Conservation (phyloP, 2,888 invertebrate genomes). For the Leptarthrus brevirostris region DNA sequence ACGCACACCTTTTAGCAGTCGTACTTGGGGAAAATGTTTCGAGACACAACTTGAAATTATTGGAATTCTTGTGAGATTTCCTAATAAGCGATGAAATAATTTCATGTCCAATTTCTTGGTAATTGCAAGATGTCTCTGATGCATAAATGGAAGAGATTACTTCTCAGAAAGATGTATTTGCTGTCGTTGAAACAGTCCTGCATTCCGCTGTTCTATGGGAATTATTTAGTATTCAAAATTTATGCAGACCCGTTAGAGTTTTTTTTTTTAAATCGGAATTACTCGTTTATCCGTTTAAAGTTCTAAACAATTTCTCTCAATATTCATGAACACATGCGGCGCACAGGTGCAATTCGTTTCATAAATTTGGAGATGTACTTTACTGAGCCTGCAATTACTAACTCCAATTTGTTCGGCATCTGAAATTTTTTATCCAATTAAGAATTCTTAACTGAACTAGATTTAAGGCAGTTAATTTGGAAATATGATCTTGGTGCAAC, state of each 20-base stretch:
- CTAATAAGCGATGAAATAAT: background rate
- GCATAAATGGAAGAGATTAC: background rate
- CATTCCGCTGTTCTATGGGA: no score
- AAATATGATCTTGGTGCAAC: no score
- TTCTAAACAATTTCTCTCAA: no score
- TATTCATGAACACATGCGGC: no score
- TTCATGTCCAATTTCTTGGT: background rate
- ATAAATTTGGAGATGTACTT: no score
- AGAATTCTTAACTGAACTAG: no score
- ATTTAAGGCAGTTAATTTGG: no score
- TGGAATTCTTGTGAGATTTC: background rate
- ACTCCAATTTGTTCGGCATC: no score
- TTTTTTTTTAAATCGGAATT: background rate
- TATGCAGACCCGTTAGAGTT: background rate
- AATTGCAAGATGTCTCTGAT: background rate
- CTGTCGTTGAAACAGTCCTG: background rate
- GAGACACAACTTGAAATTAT: background rate
- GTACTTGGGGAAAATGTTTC: background rate
- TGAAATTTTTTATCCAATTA: no score
- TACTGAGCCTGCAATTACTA: no score
- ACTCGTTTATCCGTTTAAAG: background rate
- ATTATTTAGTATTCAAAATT: background rate
- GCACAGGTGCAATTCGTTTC: no score
- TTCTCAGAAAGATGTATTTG: background rate
- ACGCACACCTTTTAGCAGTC: background rate